A percentile compares a stretch with the other conserved stretches of the same genome.
phyloP scores from a whole-genome alignment of 2,888 invertebrate genomes.

The Rhagonycha fulva region DNA sequence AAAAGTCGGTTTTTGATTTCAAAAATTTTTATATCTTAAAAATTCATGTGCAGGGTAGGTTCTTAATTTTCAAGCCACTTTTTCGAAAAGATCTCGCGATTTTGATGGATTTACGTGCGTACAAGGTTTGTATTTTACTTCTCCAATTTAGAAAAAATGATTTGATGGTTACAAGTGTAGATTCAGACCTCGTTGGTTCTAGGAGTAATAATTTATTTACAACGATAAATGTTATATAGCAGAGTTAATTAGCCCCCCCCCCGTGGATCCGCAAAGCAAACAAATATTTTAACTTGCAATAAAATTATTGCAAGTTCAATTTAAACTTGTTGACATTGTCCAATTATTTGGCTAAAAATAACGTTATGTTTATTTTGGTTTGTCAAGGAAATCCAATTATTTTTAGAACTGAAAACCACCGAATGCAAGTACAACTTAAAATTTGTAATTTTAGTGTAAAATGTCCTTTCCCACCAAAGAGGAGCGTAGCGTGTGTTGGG shows the following conservation, averaged over 20 bases:
- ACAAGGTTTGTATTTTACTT: neutral
- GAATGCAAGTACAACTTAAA: neutral
- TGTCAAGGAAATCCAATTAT: constrained; percentile 31
- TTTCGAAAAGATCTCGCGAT: too few relatives aligned
- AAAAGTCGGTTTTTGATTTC: too few relatives aligned
- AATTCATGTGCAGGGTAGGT: too few relatives aligned
- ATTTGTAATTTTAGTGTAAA: constrained; percentile 8
- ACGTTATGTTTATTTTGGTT: constrained; percentile 24
- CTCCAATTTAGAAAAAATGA: too few relatives aligned
- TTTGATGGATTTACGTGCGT: neutral
- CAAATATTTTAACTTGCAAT: neutral
- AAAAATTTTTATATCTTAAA: too few relatives aligned
- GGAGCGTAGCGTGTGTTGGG: constrained; percentile 83
- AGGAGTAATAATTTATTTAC: too few relatives aligned
- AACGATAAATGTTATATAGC: too few relatives aligned
- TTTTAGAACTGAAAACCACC: constrained; percentile 13
- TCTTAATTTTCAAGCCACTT: too few relatives aligned
- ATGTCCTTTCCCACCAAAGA: constrained; percentile 86
- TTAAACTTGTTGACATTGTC: neutral
- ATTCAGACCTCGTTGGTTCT: too few relatives aligned
- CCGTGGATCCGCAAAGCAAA: too few relatives aligned
- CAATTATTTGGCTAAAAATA: neutral
- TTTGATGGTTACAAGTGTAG: too few relatives aligned
- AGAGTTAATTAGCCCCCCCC: too few relatives aligned
- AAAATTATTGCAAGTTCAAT: neutral